phyloP scores from a whole-genome alignment of 2,888 invertebrate genomes.

The Mesorhabditis spiculigera region DNA sequence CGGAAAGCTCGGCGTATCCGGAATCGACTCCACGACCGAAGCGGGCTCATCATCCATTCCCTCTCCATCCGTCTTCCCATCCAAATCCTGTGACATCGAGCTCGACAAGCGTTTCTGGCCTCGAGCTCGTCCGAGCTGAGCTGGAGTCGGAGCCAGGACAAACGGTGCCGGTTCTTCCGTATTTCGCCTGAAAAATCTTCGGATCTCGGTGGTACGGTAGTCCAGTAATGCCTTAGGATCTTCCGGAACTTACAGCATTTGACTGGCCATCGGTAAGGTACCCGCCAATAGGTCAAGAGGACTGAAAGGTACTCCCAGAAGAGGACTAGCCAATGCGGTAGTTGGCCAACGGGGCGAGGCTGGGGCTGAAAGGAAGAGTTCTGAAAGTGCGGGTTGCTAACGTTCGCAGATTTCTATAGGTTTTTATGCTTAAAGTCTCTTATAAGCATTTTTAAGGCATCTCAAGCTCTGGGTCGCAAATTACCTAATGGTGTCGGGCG shows the following conservation, averaged over 20 bases:
- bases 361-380: background rate
- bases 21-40: background rate
- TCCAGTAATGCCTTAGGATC: background rate
- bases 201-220: background rate
- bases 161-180: constrained; percentile 60
- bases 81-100: constrained; percentile 7
- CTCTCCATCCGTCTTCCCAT: background rate
- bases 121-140: constrained; percentile 72
- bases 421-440: background rate
- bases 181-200: background rate
- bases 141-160: constrained; percentile 86
- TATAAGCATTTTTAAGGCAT: background rate
- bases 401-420: no score
- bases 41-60: background rate
- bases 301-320: background rate
- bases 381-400: background rate
- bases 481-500: background rate
- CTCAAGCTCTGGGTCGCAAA: background rate
- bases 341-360: background rate
- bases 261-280: background rate
- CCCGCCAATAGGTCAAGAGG: background rate
- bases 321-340: background rate
- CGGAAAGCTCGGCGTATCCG: background rate
- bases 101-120: constrained; percentile 17
- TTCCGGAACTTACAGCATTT: background rate